phyloP scores from a whole-genome alignment of 2,113 vertebrate genomes.

The Eurypyga helias region DNA sequence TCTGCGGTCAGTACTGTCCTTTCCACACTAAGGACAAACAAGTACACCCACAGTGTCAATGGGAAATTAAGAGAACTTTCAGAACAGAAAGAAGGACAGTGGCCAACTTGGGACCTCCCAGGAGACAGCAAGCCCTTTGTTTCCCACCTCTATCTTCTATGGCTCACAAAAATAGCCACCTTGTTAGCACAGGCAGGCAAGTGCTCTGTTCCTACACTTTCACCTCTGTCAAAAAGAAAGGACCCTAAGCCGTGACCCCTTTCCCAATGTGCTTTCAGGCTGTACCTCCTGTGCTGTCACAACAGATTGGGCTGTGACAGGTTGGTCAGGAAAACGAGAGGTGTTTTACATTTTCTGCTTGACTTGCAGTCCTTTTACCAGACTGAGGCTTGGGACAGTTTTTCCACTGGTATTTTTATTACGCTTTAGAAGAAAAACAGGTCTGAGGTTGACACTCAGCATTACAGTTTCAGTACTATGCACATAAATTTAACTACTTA shows the following conservation, averaged over 20 bases:
- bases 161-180: not conserved
- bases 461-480: not conserved
- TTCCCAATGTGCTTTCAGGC: not conserved
- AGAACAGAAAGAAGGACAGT: not conserved
- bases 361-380: slow-evolving; percentile 23
- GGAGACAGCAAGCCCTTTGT: not conserved
- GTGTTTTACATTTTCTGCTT: slow-evolving; percentile 43
- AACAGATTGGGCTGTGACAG: slow-evolving; percentile 43
- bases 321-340: not conserved
- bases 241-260: not conserved
- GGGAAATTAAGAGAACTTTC: not conserved
- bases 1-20: rapidly evolving
- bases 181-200: not conserved
- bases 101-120: not conserved
- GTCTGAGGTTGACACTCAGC: not conserved
- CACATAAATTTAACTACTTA: slow-evolving; percentile 45
- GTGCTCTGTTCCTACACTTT: not conserved
- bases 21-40: not conserved
- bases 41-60: not conserved
- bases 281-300: not conserved
- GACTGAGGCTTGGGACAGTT: not conserved
- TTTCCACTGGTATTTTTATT: slow-evolving; percentile 24
- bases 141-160: not conserved
- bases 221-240: slow-evolving; percentile 47
- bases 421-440: slow-evolving; percentile 28